Evolutionary conservation across 1,140 invertebrate genomes (phyloP).

Genomic region (Dendrolimus punctatus): DNA sequence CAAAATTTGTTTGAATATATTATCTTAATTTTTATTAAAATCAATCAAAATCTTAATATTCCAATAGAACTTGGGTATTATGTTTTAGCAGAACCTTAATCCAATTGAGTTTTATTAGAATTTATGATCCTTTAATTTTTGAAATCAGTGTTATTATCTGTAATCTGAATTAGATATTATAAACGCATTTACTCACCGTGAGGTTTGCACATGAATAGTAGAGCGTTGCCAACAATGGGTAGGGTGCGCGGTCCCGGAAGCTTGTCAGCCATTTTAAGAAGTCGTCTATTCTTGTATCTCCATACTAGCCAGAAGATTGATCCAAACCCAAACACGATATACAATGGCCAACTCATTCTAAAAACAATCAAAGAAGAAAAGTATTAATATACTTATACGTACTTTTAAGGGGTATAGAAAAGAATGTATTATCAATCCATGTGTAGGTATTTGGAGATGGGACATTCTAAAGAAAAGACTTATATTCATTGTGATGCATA

Average conservation of each 20-base stretch:
- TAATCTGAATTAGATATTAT: background rate
- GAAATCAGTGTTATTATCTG: too few species aligned
- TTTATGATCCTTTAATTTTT: background rate
- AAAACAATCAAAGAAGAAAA: background rate
- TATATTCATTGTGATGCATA: too few species aligned
- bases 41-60: background rate
- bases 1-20: too few species aligned
- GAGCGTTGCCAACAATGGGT: constrained; percentile 13
- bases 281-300: constrained; percentile 11
- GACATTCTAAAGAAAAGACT: too few species aligned
- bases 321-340: constrained; percentile 1
- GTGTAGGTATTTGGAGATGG: too few species aligned
- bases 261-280: constrained; percentile 11
- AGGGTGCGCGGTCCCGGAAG: constrained; percentile 7
- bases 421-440: too few species aligned
- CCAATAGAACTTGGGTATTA: background rate
- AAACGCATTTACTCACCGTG: constrained; percentile 7
- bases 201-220: constrained; percentile 10
- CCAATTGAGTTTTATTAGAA: background rate
- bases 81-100: background rate
- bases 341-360: constrained; percentile 10
- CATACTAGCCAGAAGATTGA: constrained; percentile 9
- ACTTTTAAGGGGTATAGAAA: too few species aligned
- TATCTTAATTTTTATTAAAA: too few species aligned
- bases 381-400: background rate